Evolutionary conservation across 2,797 vertebrate genomes (phyloP).

Genomic region (Leuciscus waleckii): DNA sequence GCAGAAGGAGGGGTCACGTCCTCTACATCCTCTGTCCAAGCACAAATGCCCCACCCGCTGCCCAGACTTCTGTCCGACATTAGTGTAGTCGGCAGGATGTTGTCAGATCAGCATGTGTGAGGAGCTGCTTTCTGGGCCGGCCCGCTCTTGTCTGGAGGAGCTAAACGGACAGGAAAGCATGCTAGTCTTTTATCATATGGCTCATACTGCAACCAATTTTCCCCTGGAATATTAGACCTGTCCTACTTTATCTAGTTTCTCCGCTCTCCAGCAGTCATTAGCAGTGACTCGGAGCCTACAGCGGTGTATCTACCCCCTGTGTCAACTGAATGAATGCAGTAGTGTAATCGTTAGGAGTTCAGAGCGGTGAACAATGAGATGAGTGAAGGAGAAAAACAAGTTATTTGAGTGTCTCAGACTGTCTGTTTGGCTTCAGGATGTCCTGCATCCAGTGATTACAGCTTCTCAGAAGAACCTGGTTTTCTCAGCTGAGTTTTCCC

Average conservation of each 20-base stretch:
- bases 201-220: neutral
- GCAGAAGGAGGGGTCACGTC: slow-evolving; percentile 27
- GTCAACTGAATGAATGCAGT: slow-evolving; percentile 34
- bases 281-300: slow-evolving; percentile 18
- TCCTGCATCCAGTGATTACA: slow-evolving; percentile 19
- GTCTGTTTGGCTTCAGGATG: slow-evolving; percentile 10
- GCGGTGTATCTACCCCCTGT: neutral
- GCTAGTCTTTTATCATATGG: neutral
- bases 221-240: neutral
- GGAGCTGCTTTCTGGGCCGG: neutral
- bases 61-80: slow-evolving; percentile 18
- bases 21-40: slow-evolving; percentile 18
- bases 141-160: neutral
- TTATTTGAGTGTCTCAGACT: slow-evolving; percentile 17
- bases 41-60: slow-evolving; percentile 27
- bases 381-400: slow-evolving; percentile 21
- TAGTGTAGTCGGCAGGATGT: neutral
- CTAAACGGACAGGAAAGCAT: neutral
- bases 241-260: slow-evolving; percentile 11
- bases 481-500: neutral
- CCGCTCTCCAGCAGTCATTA: slow-evolving; percentile 30
- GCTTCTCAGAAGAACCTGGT: neutral
- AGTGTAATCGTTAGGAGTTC: slow-evolving; percentile 1
- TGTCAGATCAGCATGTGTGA: slow-evolving; percentile 19
- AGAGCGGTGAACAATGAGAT: slow-evolving; percentile 16